Percentiles rank a stretch among this genome's conserved stretches.
phyloP scores from a whole-genome alignment of 2,888 invertebrate genomes.

The Acheta domesticus region DNA sequence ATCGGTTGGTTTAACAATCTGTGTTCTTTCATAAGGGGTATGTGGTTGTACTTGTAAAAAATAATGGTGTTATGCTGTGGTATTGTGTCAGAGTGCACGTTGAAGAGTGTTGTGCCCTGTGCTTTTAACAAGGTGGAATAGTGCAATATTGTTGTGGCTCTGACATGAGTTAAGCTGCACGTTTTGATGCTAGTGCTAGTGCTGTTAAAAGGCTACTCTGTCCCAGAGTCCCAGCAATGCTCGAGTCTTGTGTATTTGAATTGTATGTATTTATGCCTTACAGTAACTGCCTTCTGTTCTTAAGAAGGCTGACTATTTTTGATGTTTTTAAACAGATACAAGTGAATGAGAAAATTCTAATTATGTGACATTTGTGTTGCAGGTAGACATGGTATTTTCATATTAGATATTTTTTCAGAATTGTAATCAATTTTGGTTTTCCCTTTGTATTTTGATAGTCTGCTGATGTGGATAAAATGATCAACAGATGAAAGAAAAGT shows the following conservation, averaged over 20 bases:
- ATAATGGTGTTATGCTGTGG: not conserved
- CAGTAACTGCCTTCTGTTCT: not conserved
- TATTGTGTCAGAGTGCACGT: not conserved
- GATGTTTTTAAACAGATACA: not conserved
- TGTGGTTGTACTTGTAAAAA: slow-evolving; percentile 10
- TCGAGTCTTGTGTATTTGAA: slow-evolving; percentile 4
- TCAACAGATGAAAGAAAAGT: too few relatives aligned
- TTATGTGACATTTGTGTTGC: slow-evolving; percentile 3
- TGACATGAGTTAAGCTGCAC: not conserved
- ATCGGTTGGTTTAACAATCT: not conserved
- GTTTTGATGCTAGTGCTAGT: not conserved
- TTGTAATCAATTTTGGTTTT: slow-evolving; percentile 11
- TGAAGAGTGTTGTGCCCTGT: not conserved
- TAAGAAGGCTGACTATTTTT: not conserved
- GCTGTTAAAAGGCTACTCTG: not conserved
- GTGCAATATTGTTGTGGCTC: slow-evolving; percentile 18
- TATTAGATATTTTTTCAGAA: slow-evolving; percentile 18
- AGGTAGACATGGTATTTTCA: not conserved
- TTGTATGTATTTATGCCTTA: slow-evolving; percentile 18
- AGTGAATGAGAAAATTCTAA: not conserved
- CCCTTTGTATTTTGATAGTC: too few relatives aligned
- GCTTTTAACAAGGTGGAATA: not conserved
- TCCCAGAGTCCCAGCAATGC: not conserved
- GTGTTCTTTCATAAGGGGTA: not conserved
- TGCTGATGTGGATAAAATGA: too few relatives aligned